Conservation (phyloP, 1,140 invertebrate species). For the Phenacoccus solenopsis region DNA sequence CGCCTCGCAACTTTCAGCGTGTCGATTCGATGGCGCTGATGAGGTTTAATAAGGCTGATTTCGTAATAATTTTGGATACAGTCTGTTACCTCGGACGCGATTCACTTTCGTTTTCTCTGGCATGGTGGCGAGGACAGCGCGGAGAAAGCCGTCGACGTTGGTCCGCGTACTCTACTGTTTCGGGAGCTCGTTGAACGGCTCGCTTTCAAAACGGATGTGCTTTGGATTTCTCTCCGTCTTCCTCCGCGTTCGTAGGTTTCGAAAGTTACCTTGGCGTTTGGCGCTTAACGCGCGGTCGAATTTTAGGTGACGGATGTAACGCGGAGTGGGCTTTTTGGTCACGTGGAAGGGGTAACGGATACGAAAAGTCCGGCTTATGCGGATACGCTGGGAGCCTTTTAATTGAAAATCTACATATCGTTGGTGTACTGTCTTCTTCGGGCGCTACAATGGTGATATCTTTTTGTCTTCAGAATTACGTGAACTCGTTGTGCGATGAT, state of each 20-base stretch:
- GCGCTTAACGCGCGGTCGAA: background rate
- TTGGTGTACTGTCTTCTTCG: too few species aligned
- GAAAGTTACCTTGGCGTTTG: background rate
- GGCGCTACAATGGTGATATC: background rate
- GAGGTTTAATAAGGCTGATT: too few species aligned
- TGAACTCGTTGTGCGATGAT: slow-evolving; percentile 23
- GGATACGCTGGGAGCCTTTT: too few species aligned
- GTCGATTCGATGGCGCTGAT: too few species aligned
- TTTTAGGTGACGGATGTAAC: background rate
- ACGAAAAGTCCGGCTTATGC: too few species aligned
- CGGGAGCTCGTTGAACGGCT: background rate
- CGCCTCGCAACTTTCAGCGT: too few species aligned
- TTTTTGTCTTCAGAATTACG: slow-evolving; percentile 24
- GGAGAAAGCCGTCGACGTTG: background rate
- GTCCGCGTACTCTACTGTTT: background rate
- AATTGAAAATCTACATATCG: too few species aligned
- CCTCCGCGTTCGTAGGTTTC: too few species aligned
- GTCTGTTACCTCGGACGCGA: too few species aligned
- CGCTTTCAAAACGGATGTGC: background rate
- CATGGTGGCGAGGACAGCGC: too few species aligned
- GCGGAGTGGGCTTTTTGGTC: background rate
- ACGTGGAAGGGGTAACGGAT: background rate
- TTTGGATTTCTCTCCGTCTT: background rate
- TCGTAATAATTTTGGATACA: too few species aligned
- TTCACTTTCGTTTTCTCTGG: background rate